These are phyloP conservation scores for Microcebus jonahi DNA, from an alignment of 2,113 vertebrate genomes.

Conservation along the genomic window DNA sequence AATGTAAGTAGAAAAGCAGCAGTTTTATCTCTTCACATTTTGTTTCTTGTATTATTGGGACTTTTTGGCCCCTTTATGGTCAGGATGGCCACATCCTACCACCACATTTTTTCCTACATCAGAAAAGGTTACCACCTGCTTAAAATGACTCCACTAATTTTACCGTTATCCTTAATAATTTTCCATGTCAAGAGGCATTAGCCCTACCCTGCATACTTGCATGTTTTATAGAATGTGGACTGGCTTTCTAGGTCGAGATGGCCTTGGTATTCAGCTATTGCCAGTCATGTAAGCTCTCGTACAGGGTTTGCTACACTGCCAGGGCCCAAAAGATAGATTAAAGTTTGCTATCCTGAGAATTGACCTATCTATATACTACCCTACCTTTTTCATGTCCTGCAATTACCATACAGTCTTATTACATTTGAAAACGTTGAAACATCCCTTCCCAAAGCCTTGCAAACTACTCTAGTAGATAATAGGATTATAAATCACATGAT, in stretches of 20 bases:
- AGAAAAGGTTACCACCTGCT: not conserved
- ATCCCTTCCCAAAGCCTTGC: not conserved
- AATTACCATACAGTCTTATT: not conserved
- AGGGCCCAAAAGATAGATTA: not conserved
- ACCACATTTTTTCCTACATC: not conserved
- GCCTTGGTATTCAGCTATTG: not conserved
- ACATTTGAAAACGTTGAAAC: not conserved
- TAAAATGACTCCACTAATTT: not conserved
- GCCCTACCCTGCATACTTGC: accelerated
- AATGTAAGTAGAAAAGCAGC: not conserved
- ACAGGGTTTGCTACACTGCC: not conserved
- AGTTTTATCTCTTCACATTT: not conserved
- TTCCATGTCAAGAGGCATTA: not conserved
- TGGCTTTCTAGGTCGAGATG: accelerated
- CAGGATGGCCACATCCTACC: accelerated
- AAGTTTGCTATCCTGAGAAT: not conserved
- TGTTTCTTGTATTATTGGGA: not conserved
- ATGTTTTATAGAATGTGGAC: not conserved
- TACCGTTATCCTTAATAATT: not conserved
- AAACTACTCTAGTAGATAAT: not conserved
- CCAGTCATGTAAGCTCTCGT: not conserved
- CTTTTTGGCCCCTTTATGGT: not conserved
- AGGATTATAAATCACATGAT: not conserved
- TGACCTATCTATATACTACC: not conserved
- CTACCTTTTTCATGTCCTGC: not conserved